phyloP scores from a whole-genome alignment of 2,797 vertebrate genomes.

The Tinamus major region DNA sequence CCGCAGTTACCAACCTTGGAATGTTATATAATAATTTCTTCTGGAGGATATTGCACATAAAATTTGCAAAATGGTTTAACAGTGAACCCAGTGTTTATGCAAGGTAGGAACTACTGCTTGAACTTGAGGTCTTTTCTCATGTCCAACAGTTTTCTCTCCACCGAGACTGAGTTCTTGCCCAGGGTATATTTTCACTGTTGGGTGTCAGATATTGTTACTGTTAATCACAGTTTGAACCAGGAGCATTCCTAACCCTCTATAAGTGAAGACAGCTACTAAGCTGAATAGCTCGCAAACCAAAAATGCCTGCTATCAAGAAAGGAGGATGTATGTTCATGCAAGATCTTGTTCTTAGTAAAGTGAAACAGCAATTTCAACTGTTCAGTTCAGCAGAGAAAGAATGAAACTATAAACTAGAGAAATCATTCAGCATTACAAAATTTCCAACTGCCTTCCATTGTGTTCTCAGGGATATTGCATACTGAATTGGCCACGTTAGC shows the following conservation, averaged over 20 bases:
- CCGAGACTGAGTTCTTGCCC: neutral
- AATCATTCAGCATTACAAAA: too few relatives aligned
- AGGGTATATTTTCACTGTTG: neutral
- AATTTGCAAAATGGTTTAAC: neutral
- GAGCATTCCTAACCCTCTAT: neutral
- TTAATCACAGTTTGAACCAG: neutral
- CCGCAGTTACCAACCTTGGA: neutral
- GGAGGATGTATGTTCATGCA: too few relatives aligned
- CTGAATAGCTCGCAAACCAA: neutral
- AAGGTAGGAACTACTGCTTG: neutral
- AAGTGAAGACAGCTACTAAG: neutral
- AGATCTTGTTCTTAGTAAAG: too few relatives aligned
- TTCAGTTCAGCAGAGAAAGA: too few relatives aligned
- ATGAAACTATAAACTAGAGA: too few relatives aligned
- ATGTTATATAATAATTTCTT: neutral
- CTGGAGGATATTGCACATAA: neutral
- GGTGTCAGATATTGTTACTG: neutral
- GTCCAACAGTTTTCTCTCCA: neutral
- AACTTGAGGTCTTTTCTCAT: neutral
- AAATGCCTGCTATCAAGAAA: neutral
- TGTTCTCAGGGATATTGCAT: neutral
- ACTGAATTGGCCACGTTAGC: neutral
- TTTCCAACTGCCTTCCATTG: neutral
- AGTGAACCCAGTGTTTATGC: neutral
- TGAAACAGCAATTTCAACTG: too few relatives aligned